Evolutionary conservation across 92 coral and sea anemone genomes (phyloP).

Genomic region (Ricordea florida): DNA sequence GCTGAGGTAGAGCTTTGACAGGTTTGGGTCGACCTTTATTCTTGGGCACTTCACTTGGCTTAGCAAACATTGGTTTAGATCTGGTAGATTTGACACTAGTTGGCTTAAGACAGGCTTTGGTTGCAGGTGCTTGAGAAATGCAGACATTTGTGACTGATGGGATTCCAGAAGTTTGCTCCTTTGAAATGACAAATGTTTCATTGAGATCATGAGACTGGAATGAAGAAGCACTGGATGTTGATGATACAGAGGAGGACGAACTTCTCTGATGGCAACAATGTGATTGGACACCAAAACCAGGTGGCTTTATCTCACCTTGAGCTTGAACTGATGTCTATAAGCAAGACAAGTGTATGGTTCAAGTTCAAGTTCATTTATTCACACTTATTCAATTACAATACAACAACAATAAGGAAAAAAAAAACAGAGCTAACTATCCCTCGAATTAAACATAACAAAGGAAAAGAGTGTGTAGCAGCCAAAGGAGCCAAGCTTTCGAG

Average conservation of each 20-base stretch:
- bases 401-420: too few relatives aligned
- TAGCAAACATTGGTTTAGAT: conserved; percentile 56
- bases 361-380: neutral
- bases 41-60: conserved; percentile 57
- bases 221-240: conserved; percentile 76
- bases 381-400: too few relatives aligned
- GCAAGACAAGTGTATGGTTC: neutral
- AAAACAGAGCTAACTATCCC: too few relatives aligned
- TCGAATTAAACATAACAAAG: too few relatives aligned
- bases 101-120: conserved; percentile 61
- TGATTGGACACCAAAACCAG: conserved; percentile 51
- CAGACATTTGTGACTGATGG: conserved; percentile 12
- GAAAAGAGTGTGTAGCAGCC: too few relatives aligned
- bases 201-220: conserved; percentile 58
- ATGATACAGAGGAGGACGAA: conserved; percentile 74
- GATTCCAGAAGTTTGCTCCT: conserved; percentile 17
- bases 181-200: conserved; percentile 64
- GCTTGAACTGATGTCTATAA: conserved; percentile 43
- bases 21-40: conserved; percentile 77
- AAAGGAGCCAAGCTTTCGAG: too few relatives aligned
- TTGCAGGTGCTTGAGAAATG: conserved; percentile 41
- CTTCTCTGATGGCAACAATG: conserved; percentile 71
- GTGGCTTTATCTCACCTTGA: conserved; percentile 66
- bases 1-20: conserved; percentile 79
- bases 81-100: conserved; percentile 4